These are phyloP conservation scores for Callaeas wilsoni DNA, from an alignment of 2,113 vertebrate genomes.

Conservation along the genomic window DNA sequence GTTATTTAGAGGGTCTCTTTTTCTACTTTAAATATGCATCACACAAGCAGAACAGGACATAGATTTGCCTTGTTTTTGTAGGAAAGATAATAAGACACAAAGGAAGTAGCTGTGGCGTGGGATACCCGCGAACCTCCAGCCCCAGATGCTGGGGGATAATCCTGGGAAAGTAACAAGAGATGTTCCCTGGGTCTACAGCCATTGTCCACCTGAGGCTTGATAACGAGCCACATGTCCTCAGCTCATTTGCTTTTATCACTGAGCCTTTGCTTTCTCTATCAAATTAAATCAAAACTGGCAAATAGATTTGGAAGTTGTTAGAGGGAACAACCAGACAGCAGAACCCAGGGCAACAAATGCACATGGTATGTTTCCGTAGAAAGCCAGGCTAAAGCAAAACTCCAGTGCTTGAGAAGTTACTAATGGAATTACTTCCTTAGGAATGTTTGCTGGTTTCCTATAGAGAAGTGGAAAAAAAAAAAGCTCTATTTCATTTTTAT, in stretches of 20 bases:
- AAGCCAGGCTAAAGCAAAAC: background rate
- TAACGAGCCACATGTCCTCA: background rate
- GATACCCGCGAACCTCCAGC: fast-evolving
- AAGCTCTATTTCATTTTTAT: background rate
- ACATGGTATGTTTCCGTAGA: background rate
- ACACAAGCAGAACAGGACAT: fast-evolving
- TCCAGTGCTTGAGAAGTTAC: background rate
- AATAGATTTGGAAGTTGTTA: background rate
- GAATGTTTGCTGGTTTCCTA: background rate
- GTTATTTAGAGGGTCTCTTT: background rate
- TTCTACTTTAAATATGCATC: background rate
- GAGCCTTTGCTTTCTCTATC: background rate
- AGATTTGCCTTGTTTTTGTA: background rate
- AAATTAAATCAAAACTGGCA: background rate
- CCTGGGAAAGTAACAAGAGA: background rate
- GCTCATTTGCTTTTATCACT: background rate
- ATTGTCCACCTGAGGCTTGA: background rate
- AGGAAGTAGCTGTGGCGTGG: background rate
- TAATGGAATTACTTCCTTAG: background rate
- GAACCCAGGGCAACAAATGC: background rate
- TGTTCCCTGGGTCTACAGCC: background rate
- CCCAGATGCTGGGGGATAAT: background rate
- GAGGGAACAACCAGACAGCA: background rate
- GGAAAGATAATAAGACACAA: background rate
- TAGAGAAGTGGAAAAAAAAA: background rate